phyloP scores from a whole-genome alignment of 2,113 vertebrate species.

The Eupsittula cactorum region DNA sequence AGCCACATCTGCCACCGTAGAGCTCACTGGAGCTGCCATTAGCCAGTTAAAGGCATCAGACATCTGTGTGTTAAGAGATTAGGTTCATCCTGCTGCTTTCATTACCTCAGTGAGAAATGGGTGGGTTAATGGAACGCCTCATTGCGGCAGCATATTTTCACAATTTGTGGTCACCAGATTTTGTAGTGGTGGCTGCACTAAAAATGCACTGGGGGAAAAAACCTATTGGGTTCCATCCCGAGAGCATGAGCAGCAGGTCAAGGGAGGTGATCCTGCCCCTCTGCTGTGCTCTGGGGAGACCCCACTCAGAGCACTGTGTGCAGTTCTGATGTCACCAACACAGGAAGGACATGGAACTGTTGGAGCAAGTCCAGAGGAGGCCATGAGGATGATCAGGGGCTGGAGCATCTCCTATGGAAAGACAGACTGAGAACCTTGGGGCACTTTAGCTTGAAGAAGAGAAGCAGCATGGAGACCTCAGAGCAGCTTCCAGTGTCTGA shows the following conservation, averaged over 20 bases:
- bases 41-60: neutral
- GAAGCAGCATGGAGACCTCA: neutral
- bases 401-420: neutral
- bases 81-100: neutral
- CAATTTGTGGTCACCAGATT: neutral
- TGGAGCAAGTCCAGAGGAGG: neutral
- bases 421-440: neutral
- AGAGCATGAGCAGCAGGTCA: neutral
- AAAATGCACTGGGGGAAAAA: neutral
- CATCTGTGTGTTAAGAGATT: neutral
- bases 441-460: neutral
- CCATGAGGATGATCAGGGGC: neutral
- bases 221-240: neutral
- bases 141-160: neutral
- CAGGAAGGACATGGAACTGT: neutral
- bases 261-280: neutral
- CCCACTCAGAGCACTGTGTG: neutral
- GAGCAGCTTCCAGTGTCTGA: neutral
- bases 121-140: neutral
- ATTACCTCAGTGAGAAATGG: neutral
- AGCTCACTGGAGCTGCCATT: neutral
- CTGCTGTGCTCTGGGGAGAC: neutral
- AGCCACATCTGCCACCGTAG: neutral
- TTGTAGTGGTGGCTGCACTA: neutral
- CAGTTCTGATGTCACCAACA: neutral